Conservation (phyloP, 2,888 invertebrate species). For the Abrostola tripartita region DNA sequence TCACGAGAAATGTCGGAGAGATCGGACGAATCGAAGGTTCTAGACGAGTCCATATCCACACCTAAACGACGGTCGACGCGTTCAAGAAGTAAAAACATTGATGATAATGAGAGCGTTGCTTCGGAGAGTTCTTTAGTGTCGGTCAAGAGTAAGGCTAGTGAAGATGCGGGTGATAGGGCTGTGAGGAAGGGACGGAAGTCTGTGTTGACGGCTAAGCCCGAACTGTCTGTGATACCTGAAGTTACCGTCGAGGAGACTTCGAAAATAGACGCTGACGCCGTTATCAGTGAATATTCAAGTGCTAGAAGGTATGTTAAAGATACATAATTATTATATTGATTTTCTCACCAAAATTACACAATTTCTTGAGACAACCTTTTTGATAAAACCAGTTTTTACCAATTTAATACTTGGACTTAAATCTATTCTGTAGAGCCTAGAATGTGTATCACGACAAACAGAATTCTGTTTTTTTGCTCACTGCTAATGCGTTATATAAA, state of each 20-base stretch:
- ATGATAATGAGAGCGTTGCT: constrained; percentile 76
- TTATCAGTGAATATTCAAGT: constrained; percentile 70
- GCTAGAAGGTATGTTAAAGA: constrained; percentile 72
- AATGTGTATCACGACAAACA: too few relatives aligned
- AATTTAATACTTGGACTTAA: too few relatives aligned
- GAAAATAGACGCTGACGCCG: constrained; percentile 55
- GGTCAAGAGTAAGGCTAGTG: constrained; percentile 65
- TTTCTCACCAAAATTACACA: not conserved
- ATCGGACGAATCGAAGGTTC: constrained; percentile 65
- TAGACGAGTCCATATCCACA: constrained; percentile 69
- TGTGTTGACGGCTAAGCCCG: constrained; percentile 72
- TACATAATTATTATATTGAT: constrained; percentile 2
- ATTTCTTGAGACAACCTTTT: too few relatives aligned
- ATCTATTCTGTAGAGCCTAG: too few relatives aligned
- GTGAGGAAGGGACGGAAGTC: constrained; percentile 75
- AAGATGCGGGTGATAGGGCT: constrained; percentile 64
- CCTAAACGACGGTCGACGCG: constrained; percentile 70
- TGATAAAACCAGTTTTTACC: too few relatives aligned
- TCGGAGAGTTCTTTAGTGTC: constrained; percentile 76
- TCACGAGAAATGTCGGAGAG: constrained; percentile 76
- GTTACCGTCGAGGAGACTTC: constrained; percentile 69
- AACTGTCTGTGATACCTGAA: constrained; percentile 83
- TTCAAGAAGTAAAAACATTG: constrained; percentile 67
- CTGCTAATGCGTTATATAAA: too few relatives aligned
- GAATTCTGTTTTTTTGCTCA: too few relatives aligned